Evolutionary conservation across 1,140 invertebrate species (phyloP).

Genomic region (Brachionus angularis): DNA sequence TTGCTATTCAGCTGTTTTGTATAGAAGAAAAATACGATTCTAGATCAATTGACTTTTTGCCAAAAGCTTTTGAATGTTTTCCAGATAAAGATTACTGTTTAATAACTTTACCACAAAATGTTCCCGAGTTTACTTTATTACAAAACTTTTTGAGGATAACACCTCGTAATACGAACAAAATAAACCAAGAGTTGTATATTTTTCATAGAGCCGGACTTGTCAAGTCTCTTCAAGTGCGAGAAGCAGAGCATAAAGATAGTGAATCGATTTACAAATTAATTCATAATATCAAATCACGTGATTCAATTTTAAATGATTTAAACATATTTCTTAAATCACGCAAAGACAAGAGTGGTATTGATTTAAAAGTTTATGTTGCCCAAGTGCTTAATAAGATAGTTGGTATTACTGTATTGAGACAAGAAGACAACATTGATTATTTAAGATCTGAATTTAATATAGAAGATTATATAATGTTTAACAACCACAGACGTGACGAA

Average conservation of each 20-base stretch:
- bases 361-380: conserved; percentile 57
- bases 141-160: conserved; percentile 66
- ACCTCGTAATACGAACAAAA: conserved; percentile 60
- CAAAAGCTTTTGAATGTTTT: conserved; percentile 66
- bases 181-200: conserved; percentile 65
- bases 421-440: conserved; percentile 58
- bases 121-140: conserved; percentile 63
- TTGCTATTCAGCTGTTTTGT: conserved; percentile 66
- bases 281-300: conserved; percentile 45
- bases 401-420: conserved; percentile 55
- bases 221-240: conserved; percentile 49
- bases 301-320: conserved; percentile 48
- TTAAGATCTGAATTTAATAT: conserved; percentile 61
- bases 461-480: conserved; percentile 60
- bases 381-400: conserved; percentile 57
- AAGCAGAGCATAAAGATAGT: conserved; percentile 45
- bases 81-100: conserved; percentile 66
- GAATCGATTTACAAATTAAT: conserved; percentile 48
- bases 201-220: conserved; percentile 63
- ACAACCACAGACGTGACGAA: conserved; percentile 54
- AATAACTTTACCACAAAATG: conserved; percentile 64
- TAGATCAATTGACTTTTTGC: conserved; percentile 62
- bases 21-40: conserved; percentile 64
- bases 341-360: conserved; percentile 50
- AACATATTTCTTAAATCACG: conserved; percentile 43